phyloP scores from a whole-genome alignment of 1,140 invertebrate genomes.

The Magallana gigas region DNA sequence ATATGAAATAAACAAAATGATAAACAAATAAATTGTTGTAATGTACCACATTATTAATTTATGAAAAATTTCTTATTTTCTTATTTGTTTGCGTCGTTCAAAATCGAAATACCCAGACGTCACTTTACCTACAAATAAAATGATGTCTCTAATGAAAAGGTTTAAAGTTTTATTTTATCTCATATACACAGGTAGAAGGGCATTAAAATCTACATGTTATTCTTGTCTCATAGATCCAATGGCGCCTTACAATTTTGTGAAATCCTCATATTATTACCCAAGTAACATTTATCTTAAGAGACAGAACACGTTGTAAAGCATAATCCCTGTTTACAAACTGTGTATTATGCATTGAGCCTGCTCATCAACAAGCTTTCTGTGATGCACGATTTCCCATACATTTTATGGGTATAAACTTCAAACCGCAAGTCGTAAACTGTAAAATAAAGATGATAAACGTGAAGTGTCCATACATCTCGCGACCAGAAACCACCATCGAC shows the following conservation, averaged over 20 bases:
- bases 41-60: too few relatives aligned
- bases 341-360: conserved; percentile 15
- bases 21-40: too few relatives aligned
- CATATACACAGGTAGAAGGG: neutral
- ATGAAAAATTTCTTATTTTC: too few relatives aligned
- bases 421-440: conserved; percentile 22
- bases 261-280: conserved; percentile 23
- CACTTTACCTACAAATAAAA: too few relatives aligned
- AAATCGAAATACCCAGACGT: too few relatives aligned
- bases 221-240: neutral
- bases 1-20: too few relatives aligned
- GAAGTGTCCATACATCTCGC: conserved; percentile 12
- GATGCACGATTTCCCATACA: conserved; percentile 22
- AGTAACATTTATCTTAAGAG: neutral
- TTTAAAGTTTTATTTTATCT: conserved; percentile 1
- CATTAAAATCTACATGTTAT: neutral
- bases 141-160: neutral
- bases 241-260: conserved; percentile 16
- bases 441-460: conserved; percentile 30
- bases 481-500: neutral
- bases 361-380: neutral
- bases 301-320: neutral
- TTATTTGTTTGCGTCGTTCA: too few relatives aligned
- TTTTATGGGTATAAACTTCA: conserved; percentile 32
- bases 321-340: conserved; percentile 13